A percentile compares a stretch with the other conserved stretches of the same genome.
Evolutionary conservation across 2,888 invertebrate genomes (phyloP).

Genomic region (Drosophila borealis): DNA sequence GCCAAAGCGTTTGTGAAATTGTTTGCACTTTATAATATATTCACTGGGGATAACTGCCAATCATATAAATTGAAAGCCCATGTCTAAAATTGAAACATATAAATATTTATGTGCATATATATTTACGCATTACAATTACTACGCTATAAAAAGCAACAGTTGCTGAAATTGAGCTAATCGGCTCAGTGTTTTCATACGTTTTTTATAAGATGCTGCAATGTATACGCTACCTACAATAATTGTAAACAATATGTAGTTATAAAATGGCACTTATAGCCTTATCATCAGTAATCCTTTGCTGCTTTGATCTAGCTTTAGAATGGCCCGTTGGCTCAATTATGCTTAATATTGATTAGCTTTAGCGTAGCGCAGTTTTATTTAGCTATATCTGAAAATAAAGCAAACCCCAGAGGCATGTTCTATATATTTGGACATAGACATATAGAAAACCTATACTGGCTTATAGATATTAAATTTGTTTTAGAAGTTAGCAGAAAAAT

Average conservation of each 20-base stretch:
- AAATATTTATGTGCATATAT: constrained; percentile 8
- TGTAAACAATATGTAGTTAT: constrained; percentile 26
- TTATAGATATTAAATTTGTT: constrained; percentile 37
- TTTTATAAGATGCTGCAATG: constrained; percentile 28
- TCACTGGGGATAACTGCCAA: constrained; percentile 39
- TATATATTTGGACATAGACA: constrained; percentile 16
- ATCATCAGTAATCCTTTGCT: constrained; percentile 30
- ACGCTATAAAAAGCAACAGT: constrained; percentile 8
- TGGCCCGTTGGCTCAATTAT: constrained; percentile 56
- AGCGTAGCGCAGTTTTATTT: constrained; percentile 44
- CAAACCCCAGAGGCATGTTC: constrained; percentile 39
- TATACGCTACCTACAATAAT: constrained; percentile 21
- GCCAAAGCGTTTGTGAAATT: constrained; percentile 16
- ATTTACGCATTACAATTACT: constrained; percentile 12
- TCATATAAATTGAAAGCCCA: constrained; percentile 8
- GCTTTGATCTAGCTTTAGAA: constrained; percentile 57
- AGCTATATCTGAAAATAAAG: constrained; percentile 18
- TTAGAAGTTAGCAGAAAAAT: constrained; percentile 38
- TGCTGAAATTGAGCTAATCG: constrained; percentile 32
- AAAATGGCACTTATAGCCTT: constrained; percentile 19
- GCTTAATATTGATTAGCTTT: constrained; percentile 53
- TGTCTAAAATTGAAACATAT: constrained; percentile 11
- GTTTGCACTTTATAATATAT: constrained; percentile 18
- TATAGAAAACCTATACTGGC: constrained; percentile 11
- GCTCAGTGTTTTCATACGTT: constrained; percentile 43